Evolutionary conservation across 1,140 invertebrate genomes (phyloP).

Genomic region (Brachionus asplanchnoidis): DNA sequence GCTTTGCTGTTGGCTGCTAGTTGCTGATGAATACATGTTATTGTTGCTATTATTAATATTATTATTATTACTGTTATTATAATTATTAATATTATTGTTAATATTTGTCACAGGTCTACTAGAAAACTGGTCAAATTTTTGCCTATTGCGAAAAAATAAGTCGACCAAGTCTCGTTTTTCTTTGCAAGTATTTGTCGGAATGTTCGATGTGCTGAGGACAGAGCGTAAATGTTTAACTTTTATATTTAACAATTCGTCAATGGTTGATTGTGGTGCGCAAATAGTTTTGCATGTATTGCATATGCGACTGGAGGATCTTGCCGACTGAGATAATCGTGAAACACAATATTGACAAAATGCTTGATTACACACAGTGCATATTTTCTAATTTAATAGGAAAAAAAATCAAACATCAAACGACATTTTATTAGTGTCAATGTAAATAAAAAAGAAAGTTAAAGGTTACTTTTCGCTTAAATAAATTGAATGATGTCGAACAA

Average conservation of each 20-base stretch:
- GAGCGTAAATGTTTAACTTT: conserved; percentile 53
- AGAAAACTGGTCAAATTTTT: neutral
- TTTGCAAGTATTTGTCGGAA: conserved; percentile 49
- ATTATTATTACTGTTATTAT: conserved; percentile 42
- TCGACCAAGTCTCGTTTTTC: conserved; percentile 56
- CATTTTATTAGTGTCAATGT: neutral
- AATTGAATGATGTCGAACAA: conserved; percentile 46
- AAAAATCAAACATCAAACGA: neutral
- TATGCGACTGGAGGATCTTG: conserved; percentile 43
- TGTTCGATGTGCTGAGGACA: conserved; percentile 49
- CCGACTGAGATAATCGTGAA: conserved; percentile 41
- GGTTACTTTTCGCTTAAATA: conserved; percentile 50
- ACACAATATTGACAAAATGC: conserved; percentile 50
- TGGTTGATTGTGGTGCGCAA: conserved; percentile 48
- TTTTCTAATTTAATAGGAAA: conserved; percentile 47
- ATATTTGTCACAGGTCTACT: neutral
- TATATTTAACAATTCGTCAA: conserved; percentile 49
- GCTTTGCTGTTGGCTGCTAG: neutral
- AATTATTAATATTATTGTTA: neutral
- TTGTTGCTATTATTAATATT: neutral
- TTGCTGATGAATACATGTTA: neutral
- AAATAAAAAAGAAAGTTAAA: neutral
- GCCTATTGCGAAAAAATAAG: conserved; percentile 48
- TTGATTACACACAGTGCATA: conserved; percentile 50
- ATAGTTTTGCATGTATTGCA: conserved; percentile 51